phyloP scores from a whole-genome alignment of 2,888 invertebrate species.

The Aspidiotus destructor region DNA sequence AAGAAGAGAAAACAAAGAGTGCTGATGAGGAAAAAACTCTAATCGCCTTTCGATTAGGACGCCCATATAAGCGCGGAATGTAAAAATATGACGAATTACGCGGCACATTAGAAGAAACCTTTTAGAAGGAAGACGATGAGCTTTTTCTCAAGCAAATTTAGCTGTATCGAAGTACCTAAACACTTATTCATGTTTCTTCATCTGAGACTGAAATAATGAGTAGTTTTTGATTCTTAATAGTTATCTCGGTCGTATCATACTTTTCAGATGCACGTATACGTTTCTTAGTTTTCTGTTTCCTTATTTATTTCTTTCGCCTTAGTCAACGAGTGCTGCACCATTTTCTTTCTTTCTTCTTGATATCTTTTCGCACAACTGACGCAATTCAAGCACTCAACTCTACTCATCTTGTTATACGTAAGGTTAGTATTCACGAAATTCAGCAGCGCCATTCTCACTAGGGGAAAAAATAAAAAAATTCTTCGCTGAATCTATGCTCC shows the following conservation, averaged over 20 bases:
- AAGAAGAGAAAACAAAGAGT: neutral
- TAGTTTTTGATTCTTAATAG: constrained; percentile 3
- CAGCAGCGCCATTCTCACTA: no score
- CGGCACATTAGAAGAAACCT: constrained; percentile 14
- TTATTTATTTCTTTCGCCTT: constrained; percentile 1
- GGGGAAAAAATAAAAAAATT: no score
- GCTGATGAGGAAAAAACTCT: neutral
- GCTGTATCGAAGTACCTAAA: constrained; percentile 7
- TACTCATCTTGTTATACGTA: no score
- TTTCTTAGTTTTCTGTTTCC: neutral
- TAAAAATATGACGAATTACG: neutral
- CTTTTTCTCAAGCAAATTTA: constrained; percentile 18
- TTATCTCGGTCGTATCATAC: neutral
- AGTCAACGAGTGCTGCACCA: neutral
- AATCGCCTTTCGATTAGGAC: neutral
- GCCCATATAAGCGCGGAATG: neutral
- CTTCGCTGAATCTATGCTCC: no score
- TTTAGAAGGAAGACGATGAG: constrained; percentile 13
- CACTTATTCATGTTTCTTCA: constrained; percentile 26
- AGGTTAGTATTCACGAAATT: no score
- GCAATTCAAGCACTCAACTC: no score
- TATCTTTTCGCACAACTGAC: neutral
- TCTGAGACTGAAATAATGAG: constrained; percentile 27
- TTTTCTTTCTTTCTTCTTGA: neutral
- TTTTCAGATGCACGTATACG: neutral